phyloP scores from a whole-genome alignment of 2,113 vertebrate species.

The Sisor rabdophorus region DNA sequence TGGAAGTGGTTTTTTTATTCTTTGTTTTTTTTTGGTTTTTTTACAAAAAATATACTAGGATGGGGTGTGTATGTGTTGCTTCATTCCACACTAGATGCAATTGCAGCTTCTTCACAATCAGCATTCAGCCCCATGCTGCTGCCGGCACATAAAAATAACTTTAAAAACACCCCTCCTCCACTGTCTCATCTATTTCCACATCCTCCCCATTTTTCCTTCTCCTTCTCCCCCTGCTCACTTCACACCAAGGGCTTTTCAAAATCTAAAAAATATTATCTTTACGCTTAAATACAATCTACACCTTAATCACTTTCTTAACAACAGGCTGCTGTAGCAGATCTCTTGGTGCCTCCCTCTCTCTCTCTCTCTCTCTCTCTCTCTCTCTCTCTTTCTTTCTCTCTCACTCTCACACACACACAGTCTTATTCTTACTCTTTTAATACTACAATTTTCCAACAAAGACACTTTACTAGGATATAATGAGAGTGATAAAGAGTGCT shows the following conservation, averaged over 20 bases:
- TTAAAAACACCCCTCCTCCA: neutral
- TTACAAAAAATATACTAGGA: neutral
- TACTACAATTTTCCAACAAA: slow-evolving; percentile 48
- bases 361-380: slow-evolving; percentile 29
- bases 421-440: slow-evolving; percentile 1
- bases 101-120: slow-evolving; percentile 25
- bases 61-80: slow-evolving; percentile 14
- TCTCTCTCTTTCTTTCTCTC: slow-evolving; percentile 7
- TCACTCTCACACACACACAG: slow-evolving; percentile 21
- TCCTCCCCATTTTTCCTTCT: neutral
- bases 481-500: slow-evolving; percentile 61
- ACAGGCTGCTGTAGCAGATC: slow-evolving; percentile 19
- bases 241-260: slow-evolving; percentile 13
- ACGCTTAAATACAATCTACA: slow-evolving; percentile 32
- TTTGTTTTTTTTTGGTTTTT: neutral
- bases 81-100: slow-evolving; percentile 7
- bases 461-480: slow-evolving; percentile 58
- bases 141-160: slow-evolving; percentile 41
- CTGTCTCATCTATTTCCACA: neutral
- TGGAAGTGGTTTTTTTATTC: too few species aligned
- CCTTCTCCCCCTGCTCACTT: neutral
- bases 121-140: slow-evolving; percentile 32
- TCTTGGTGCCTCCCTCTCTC: slow-evolving; percentile 33
- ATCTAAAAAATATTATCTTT: slow-evolving; percentile 18
- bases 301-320: slow-evolving; percentile 29